phyloP scores from a whole-genome alignment of 2,113 vertebrate genomes.

The Gnathonemus echidnorhynchus region DNA sequence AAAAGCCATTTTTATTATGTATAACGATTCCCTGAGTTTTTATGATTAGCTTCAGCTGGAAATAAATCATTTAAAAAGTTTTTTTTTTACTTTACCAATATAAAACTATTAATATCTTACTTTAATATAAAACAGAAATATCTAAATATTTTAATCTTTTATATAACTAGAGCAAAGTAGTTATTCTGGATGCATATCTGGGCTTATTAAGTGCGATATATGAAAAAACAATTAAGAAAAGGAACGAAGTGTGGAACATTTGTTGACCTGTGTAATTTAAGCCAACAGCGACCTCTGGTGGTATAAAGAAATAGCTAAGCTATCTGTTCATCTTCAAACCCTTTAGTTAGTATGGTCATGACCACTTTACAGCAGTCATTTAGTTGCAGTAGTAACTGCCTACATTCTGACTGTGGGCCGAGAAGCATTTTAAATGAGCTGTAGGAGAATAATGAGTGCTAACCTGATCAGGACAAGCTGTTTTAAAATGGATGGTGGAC shows the following conservation, averaged over 20 bases:
- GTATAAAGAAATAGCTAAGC: not conserved
- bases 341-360: not conserved
- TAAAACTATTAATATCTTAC: not conserved
- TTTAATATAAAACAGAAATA: not conserved
- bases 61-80: not conserved
- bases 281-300: not conserved
- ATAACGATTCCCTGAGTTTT: not conserved
- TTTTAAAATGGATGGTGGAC: not conserved
- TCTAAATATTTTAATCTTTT: not conserved
- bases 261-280: not conserved
- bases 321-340: not conserved
- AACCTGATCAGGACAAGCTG: not conserved
- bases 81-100: not conserved
- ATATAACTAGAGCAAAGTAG: not conserved
- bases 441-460: not conserved
- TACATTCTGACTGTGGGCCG: not conserved
- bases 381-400: not conserved
- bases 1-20: not conserved
- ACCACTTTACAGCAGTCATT: not conserved
- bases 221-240: not conserved
- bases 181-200: not conserved
- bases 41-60: not conserved
- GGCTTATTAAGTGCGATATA: not conserved
- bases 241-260: not conserved
- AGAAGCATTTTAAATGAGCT: not conserved